Base-by-base conservation (phyloP, 2,888 invertebrate species). In the Craniophora ligustri region DNA sequence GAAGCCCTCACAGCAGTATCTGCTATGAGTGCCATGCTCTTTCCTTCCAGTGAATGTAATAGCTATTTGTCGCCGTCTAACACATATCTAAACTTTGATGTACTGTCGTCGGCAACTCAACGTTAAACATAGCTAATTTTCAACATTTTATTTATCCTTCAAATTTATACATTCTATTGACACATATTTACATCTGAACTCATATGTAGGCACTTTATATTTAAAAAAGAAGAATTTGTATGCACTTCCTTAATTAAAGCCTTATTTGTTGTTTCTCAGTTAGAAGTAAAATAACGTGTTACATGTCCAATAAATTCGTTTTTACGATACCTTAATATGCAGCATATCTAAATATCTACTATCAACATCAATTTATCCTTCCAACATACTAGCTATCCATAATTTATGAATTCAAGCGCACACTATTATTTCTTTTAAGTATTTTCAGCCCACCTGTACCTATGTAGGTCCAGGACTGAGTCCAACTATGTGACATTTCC, bases 401-500 rank as follows among this genome's bases (percentile, higher is more conserved):
- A 30, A 40, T 41, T 18, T 23, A 28, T 7, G n/a, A 34, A 34
- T 26, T 18, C 3, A 23, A 26, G 46, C 40, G 16, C 59, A 50
- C 50, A 35, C 11, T 50, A 49, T 47, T 35, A 61, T 46, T 48
- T 45, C 31, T 34, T 54, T 48, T 32, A 65, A 60, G 26, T 11
- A 46, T 76, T 82, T 72, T 81, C 67, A 34, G 51, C 57, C 39
- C 68, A 75, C 73, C 75, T 79, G 85, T 90, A 89, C 87, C 40
- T 63, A 54, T 72, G 73, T 78, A 79, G 80, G 88, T 90, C 91
- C 91, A 91, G 88, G 81, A 75, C 86, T 87, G 75, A 87, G 91
- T 89, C 91, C 89, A 89, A 89, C 91, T 89, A 91, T 89, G 91
- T 92, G 92, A 91, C 92, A 93, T 92, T 93, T 92, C 83, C 88